Percentiles rank a stretch among this genome's conserved stretches.
phyloP scores from a whole-genome alignment of 2,113 vertebrate genomes.

The Polyodon spathula region DNA sequence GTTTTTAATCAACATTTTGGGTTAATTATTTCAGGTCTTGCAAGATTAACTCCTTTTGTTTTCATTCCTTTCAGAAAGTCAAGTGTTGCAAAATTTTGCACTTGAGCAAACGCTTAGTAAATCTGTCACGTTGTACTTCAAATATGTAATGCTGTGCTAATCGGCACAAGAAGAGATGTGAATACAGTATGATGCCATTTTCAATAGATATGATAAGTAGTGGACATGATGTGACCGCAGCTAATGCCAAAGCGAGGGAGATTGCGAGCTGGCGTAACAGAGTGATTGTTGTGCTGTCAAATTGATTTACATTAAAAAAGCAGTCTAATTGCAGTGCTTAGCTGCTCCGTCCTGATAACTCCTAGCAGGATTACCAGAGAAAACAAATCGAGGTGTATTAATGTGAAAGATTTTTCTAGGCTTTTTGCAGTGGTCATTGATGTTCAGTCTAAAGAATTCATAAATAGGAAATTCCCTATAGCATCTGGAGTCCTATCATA shows the following conservation, averaged over 20 bases:
- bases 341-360: constrained; percentile 56
- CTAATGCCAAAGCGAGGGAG: constrained; percentile 52
- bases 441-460: constrained; percentile 7
- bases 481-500: background rate
- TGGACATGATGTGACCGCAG: constrained; percentile 52
- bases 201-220: constrained; percentile 61
- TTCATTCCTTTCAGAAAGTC: too few relatives aligned
- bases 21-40: background rate
- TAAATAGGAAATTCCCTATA: background rate
- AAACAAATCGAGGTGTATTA: constrained; percentile 43
- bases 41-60: too few relatives aligned
- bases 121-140: constrained; percentile 45
- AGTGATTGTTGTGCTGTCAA: constrained; percentile 64
- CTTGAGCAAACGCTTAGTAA: constrained; percentile 27
- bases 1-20: constrained; percentile 17
- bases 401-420: constrained; percentile 40
- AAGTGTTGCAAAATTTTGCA: constrained; percentile 17
- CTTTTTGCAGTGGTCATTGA: constrained; percentile 27
- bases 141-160: constrained; percentile 48
- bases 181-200: constrained; percentile 25
- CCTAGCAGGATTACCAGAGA: constrained; percentile 46
- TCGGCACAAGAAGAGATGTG: constrained; percentile 35
- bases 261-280: constrained; percentile 47
- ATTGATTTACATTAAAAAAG: constrained; percentile 66
- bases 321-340: constrained; percentile 63